Evolutionary conservation across 2,113 vertebrate species (phyloP).

Genomic region (Lipotes vexillifer): DNA sequence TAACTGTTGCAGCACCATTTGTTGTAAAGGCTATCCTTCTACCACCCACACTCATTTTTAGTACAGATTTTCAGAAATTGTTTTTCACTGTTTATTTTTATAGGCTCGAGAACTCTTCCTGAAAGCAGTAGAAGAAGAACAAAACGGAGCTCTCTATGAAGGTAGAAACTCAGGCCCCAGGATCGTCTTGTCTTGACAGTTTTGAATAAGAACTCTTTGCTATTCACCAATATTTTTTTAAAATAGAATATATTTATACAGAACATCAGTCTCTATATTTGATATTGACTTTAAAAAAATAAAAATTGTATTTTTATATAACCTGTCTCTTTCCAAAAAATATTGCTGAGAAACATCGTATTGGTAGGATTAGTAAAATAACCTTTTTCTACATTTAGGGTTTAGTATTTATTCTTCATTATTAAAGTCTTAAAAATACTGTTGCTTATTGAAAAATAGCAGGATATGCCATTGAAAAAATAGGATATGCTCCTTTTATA

Average conservation of each 20-base stretch:
- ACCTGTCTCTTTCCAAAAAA: neutral
- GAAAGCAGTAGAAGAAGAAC: conserved; percentile 96
- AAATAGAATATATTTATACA: neutral
- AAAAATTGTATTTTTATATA: neutral
- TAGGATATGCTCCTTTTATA: neutral
- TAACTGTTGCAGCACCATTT: neutral
- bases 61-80: conserved; percentile 44
- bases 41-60: neutral
- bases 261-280: neutral
- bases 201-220: neutral
- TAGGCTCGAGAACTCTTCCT: conserved; percentile 97
- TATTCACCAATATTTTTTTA: neutral
- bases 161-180: conserved; percentile 77
- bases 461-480: neutral
- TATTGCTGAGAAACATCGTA: neutral
- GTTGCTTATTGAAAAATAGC: neutral
- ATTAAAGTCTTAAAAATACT: conserved; percentile 1
- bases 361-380: conserved; percentile 7
- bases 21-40: neutral
- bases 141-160: conserved; percentile 97
- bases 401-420: conserved; percentile 34
- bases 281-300: neutral
- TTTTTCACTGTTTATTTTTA: conserved; percentile 62
- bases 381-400: neutral
- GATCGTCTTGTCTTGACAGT: neutral